Evolutionary conservation across 2,797 vertebrate species (phyloP).

Genomic region (Graptemys geographica): DNA sequence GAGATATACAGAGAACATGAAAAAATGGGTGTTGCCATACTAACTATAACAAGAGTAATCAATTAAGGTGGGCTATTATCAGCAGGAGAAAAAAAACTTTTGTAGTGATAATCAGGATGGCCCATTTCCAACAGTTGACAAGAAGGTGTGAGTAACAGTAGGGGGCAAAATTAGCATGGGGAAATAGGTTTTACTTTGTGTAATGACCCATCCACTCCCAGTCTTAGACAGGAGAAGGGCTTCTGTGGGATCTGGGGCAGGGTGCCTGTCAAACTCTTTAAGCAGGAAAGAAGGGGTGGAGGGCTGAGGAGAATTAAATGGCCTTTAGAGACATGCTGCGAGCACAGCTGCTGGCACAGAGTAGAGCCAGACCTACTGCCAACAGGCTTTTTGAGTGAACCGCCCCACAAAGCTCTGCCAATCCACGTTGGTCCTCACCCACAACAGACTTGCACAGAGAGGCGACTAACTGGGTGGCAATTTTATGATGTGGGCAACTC

Average conservation of each 20-base stretch:
- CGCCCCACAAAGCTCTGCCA: fast-evolving
- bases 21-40: no score
- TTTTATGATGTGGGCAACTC: slow-evolving; percentile 45
- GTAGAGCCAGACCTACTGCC: not conserved
- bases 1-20: no score
- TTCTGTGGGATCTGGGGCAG: fast-evolving
- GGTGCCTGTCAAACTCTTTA: not conserved
- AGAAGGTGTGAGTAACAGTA: no score
- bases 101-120: no score
- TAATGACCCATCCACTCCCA: no score
- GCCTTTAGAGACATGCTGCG: not conserved
- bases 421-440: not conserved
- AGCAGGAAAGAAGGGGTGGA: not conserved
- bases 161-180: no score
- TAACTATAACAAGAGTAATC: no score
- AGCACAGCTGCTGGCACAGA: not conserved
- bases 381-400: not conserved
- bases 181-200: no score
- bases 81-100: no score
- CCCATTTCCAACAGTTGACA: no score
- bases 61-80: no score
- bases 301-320: not conserved
- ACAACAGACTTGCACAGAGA: not conserved
- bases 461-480: slow-evolving; percentile 14
- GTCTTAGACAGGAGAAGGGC: not conserved